These are phyloP conservation scores for Ciona savignyi DNA, from an alignment of 23 tunicate genomes.

Conservation along the genomic window DNA sequence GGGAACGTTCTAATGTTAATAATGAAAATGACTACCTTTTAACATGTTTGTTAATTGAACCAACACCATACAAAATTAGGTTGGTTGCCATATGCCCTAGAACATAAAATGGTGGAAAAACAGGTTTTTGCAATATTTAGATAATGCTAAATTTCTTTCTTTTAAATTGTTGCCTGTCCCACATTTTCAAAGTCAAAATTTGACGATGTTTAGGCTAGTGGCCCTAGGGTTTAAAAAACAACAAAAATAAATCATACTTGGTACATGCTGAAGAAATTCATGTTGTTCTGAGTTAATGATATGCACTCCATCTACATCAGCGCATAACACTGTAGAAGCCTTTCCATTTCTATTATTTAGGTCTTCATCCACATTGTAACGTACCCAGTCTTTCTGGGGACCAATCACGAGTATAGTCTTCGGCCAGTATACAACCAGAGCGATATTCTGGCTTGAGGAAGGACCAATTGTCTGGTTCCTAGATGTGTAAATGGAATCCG, in stretches of 20 bases:
- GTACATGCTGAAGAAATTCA: constrained; percentile 79
- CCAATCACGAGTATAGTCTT: constrained; percentile 45
- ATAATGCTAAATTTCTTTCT: no score
- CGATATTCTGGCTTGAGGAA: constrained; percentile 9
- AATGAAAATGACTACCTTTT: no score
- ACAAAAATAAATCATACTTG: constrained; percentile 14
- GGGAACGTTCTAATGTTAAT: no score
- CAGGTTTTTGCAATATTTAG: no score
- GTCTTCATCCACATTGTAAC: constrained; percentile 55
- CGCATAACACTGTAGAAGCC: constrained; percentile 25
- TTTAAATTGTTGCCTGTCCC: no score
- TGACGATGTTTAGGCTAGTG: neutral
- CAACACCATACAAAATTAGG: no score
- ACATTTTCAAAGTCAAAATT: no score
- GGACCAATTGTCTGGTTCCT: neutral
- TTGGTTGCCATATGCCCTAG: no score
- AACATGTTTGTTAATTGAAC: no score
- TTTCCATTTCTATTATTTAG: constrained; percentile 5
- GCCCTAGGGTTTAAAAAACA: neutral
- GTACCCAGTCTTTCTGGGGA: constrained; percentile 60
- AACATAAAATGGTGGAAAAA: no score
- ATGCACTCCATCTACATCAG: constrained; percentile 80
- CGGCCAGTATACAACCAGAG: constrained; percentile 76
- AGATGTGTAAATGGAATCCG: constrained; percentile 19
- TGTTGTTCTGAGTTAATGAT: constrained; percentile 42